phyloP scores from a whole-genome alignment of 2,113 vertebrate genomes.

The Aptenodytes patagonicus region DNA sequence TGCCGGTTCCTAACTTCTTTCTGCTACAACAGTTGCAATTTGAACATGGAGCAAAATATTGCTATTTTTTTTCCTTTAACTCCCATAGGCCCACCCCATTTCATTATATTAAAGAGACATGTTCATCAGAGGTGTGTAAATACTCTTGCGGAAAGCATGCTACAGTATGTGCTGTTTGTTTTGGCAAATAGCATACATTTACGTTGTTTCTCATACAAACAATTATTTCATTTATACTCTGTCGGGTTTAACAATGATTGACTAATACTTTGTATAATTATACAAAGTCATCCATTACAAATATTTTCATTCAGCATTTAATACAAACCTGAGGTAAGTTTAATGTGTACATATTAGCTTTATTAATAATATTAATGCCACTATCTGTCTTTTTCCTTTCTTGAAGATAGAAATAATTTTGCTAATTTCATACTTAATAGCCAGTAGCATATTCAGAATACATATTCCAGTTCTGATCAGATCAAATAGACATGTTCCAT shows the following conservation, averaged over 20 bases:
- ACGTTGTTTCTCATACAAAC: not conserved
- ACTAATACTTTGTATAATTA: not conserved
- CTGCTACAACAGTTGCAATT: not conserved
- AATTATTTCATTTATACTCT: not conserved
- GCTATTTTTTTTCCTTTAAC: not conserved
- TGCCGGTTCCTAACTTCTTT: not conserved
- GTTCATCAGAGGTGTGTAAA: not conserved
- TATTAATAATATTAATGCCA: slow-evolving; percentile 1
- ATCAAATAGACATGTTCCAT: slow-evolving; percentile 24
- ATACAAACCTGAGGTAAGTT: not conserved
- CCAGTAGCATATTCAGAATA: not conserved
- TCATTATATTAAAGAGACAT: not conserved
- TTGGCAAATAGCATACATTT: not conserved
- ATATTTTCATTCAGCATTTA: slow-evolving; percentile 7
- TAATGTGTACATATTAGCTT: not conserved
- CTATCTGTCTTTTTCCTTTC: not conserved
- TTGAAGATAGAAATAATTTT: slow-evolving; percentile 3
- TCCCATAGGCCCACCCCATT: not conserved
- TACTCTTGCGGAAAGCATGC: not conserved
- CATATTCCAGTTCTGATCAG: not conserved
- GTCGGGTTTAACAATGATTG: not conserved
- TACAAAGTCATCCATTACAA: not conserved
- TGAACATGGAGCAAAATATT: not conserved
- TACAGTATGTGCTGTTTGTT: not conserved
- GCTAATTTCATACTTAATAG: slow-evolving; percentile 16